Base-by-base conservation (phyloP, 2,888 invertebrate species). In the Neria commutata region DNA sequence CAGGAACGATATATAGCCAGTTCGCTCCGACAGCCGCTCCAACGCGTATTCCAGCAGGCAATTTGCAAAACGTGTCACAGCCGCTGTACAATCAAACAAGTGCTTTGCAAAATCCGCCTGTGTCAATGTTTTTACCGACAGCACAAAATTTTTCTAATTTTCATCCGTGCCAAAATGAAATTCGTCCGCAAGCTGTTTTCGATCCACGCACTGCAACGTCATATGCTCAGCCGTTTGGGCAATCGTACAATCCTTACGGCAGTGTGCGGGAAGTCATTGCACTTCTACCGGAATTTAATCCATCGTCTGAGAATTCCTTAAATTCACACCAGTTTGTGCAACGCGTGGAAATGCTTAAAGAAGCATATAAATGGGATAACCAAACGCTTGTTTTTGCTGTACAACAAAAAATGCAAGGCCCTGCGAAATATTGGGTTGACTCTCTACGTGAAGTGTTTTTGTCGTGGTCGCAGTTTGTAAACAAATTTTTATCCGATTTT, bases 341-440 rank as follows among this genome's bases (percentile, higher is more conserved):
- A 17, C 16, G 48, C 14, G 56, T 56, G 1, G 42, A 53, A 16
- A 8, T 34, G 3, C 40, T 59, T 14, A 54, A 40, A 14, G 25
- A n/a, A 11, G 55, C 55, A 10, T 59, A 59, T 23, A 37, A 23
- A 24, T 58, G 55, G 59, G 47, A 34, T 33, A 46, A 59, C 21
- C 48, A 52, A 17, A 25, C 34, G 1, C 29, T 56, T 2, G 5
- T 60, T 26, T 60, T 48, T 19, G 56, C 53, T 8, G 56, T 56
- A n/a, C 56, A 60, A 19, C 52, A 50, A 21, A 47, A 54, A 23
- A 23, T 37, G 33, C 29, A 33, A 24, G 62, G 54, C 21, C 42
- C 54, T 21, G 50, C 59, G 2, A 59, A 62, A 45, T 50, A 42
- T 26, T 62, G 61, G 59, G 49, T 56, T 1, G 59, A 62, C 49